Evolutionary conservation across 2,888 invertebrate species (phyloP).

Genomic region (Lasioglossum leucozonium): DNA sequence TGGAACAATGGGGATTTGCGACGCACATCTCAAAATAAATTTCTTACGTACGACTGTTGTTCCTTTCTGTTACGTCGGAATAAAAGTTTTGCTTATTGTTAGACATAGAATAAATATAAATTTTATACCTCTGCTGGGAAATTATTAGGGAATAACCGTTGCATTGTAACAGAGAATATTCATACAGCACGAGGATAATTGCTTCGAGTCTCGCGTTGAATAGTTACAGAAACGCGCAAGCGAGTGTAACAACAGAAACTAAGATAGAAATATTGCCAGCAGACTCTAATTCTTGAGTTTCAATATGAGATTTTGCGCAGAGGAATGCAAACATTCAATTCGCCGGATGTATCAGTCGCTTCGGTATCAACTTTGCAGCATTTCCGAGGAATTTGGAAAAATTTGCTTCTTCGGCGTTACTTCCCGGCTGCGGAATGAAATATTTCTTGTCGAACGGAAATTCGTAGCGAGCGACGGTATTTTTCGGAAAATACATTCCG

Average conservation of each 20-base stretch:
- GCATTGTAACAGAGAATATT: no score
- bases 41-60: not conserved
- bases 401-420: not conserved
- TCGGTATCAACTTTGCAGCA: not conserved
- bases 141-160: not conserved
- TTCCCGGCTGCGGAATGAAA: not conserved
- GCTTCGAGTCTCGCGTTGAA: no score
- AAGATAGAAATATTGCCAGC: no score
- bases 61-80: not conserved
- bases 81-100: not conserved
- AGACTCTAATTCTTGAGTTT: not conserved
- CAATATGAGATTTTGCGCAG: not conserved
- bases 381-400: not conserved
- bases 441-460: not conserved
- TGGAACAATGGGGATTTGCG: not conserved
- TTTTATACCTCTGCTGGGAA: not conserved
- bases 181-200: no score
- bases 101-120: not conserved
- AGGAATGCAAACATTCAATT: not conserved
- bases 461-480: not conserved
- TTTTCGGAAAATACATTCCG: conserved; percentile 6
- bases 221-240: no score
- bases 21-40: not conserved
- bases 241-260: no score
- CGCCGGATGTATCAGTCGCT: not conserved